A percentile compares a stretch with the other conserved stretches of the same genome.
Conservation (phyloP, 2,797 vertebrate genomes). For the Apogon talboti region DNA sequence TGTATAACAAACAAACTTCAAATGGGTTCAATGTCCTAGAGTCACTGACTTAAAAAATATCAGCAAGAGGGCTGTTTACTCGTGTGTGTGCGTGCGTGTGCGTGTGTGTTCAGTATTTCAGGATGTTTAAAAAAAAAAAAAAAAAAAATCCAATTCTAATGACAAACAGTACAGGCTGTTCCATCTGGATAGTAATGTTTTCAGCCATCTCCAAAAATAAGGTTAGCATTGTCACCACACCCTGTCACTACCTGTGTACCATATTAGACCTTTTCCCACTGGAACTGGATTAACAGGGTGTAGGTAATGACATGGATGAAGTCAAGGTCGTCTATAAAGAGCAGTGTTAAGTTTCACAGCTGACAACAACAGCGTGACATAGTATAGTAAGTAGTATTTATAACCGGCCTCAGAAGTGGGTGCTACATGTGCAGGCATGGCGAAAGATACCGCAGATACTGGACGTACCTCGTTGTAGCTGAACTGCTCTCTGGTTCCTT, state of each 20-base stretch:
- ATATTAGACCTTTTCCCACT: background rate
- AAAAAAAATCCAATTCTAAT: background rate
- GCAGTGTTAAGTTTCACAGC: conserved; percentile 60
- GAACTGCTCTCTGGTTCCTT: conserved; percentile 87
- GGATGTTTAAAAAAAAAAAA: background rate
- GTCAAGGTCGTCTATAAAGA: conserved; percentile 69
- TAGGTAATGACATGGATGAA: conserved; percentile 21
- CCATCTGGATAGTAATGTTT: conserved; percentile 10
- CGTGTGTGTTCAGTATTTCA: no score
- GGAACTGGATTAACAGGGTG: conserved; percentile 22
- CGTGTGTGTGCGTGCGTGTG: background rate
- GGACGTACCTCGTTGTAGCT: conserved; percentile 88
- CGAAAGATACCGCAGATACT: conserved; percentile 22
- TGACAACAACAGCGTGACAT: conserved; percentile 49
- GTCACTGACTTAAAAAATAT: conserved; percentile 14
- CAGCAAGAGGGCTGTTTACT: background rate
- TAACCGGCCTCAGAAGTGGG: conserved; percentile 47
- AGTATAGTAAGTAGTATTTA: conserved; percentile 58
- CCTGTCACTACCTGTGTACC: conserved; percentile 31
- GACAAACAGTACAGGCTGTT: conserved; percentile 2
- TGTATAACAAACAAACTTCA: conserved; percentile 21
- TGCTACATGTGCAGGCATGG: conserved; percentile 52
- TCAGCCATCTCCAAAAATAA: background rate
- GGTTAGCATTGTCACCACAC: conserved; percentile 24
- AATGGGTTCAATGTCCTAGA: conserved; percentile 19